Conservation (phyloP, 1,140 invertebrate genomes). For the Papilio polytes region DNA sequence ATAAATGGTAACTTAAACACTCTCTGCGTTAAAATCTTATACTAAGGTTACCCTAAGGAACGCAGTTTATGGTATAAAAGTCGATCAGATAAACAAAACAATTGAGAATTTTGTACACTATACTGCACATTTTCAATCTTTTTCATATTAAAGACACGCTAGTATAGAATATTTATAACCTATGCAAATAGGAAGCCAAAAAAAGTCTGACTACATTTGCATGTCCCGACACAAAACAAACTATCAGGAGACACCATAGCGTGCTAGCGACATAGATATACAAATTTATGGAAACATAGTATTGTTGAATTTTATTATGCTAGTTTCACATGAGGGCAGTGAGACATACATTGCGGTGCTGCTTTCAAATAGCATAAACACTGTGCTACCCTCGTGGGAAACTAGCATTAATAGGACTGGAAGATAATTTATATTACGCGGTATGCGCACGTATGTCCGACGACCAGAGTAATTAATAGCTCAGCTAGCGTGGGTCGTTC, state of each 20-base stretch:
- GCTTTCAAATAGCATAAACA: neutral
- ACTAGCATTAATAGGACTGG: neutral
- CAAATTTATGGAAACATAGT: constrained; percentile 1
- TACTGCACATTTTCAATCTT: neutral
- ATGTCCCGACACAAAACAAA: constrained; percentile 22
- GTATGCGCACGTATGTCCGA: neutral
- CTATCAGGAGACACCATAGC: neutral
- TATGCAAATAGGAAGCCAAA: constrained; percentile 10
- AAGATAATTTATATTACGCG: neutral
- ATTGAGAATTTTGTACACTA: neutral
- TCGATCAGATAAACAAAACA: neutral
- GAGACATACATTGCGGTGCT: neutral
- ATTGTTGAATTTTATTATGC: neutral
- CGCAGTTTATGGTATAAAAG: too few species aligned
- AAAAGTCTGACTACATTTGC: constrained; percentile 6
- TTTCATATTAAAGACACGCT: neutral
- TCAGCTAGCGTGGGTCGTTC: neutral
- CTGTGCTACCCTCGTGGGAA: neutral
- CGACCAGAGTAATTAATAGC: neutral
- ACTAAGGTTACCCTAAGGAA: too few species aligned
- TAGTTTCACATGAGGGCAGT: neutral
- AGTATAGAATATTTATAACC: neutral
- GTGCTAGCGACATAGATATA: neutral
- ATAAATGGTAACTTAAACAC: too few species aligned
- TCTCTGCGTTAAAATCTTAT: too few species aligned